phyloP scores from a whole-genome alignment of 2,888 invertebrate genomes.

The Melipona bicolor region DNA sequence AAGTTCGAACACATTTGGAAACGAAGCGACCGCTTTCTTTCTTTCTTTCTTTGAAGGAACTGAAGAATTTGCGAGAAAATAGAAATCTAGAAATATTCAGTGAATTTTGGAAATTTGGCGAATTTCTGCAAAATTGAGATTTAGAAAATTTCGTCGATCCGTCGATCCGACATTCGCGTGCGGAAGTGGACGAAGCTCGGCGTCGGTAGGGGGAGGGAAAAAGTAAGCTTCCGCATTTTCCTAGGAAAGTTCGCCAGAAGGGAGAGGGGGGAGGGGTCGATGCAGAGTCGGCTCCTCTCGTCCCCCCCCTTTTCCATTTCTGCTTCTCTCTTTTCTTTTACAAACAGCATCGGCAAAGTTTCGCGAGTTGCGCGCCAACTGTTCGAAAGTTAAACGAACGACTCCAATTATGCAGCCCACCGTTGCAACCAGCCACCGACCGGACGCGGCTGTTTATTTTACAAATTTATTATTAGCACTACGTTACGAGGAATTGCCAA shows the following conservation, averaged over 20 bases:
- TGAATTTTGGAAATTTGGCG: too few species aligned
- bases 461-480: constrained; percentile 79
- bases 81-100: too few species aligned
- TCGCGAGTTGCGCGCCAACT: constrained; percentile 72
- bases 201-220: background rate
- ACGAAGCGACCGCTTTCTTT: too few species aligned
- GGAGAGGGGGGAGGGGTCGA: constrained; percentile 20
- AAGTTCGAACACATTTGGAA: too few species aligned
- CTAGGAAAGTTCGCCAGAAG: constrained; percentile 26
- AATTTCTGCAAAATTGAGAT: too few species aligned
- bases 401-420: constrained; percentile 78
- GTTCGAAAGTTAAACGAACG: constrained; percentile 79
- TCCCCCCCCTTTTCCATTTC: constrained; percentile 34
- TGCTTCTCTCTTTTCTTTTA: constrained; percentile 47
- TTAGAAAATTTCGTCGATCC: too few species aligned
- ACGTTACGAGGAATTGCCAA: constrained; percentile 71
- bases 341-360: constrained; percentile 72
- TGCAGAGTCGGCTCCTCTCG: constrained; percentile 15
- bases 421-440: constrained; percentile 67
- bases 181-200: too few species aligned
- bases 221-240: constrained; percentile 61
- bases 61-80: background rate
- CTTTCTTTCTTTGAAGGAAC: too few species aligned
- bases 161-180: too few species aligned
- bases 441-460: constrained; percentile 76